A percentile compares a stretch with the other conserved stretches of the same genome.
Evolutionary conservation across 1,140 invertebrate species (phyloP).

Genomic region (Bombus affinis): DNA sequence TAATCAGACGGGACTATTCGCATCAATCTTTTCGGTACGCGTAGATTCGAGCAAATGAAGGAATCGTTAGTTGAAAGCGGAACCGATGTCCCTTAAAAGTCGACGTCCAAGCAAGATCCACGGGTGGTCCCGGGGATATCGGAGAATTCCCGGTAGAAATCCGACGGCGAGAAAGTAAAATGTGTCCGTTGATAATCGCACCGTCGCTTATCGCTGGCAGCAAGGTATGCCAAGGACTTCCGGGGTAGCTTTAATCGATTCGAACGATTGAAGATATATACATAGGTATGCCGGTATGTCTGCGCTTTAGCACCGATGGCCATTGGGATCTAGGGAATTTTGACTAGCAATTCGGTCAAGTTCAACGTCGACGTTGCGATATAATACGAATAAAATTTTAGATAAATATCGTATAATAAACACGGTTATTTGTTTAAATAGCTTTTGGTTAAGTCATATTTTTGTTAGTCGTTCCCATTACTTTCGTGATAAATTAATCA

Average conservation of each 20-base stretch:
- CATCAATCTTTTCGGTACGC: slow-evolving; percentile 55
- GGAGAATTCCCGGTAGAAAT: slow-evolving; percentile 23
- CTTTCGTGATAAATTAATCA: no score
- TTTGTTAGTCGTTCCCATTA: no score
- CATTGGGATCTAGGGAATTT: slow-evolving; percentile 12
- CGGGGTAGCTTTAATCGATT: slow-evolving; percentile 33
- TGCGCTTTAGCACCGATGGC: not conserved
- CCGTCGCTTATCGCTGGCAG: slow-evolving; percentile 43
- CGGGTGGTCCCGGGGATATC: slow-evolving; percentile 21
- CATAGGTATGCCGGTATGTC: not conserved
- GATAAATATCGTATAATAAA: no score
- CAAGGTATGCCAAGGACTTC: slow-evolving; percentile 44
- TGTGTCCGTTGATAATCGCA: slow-evolving; percentile 27
- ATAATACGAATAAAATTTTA: not conserved
- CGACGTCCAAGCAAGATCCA: slow-evolving; percentile 10
- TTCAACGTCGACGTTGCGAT: not conserved
- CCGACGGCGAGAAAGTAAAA: slow-evolving; percentile 26
- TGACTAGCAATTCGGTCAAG: not conserved
- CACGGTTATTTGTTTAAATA: no score
- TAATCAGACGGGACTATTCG: slow-evolving; percentile 64
- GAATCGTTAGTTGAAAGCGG: slow-evolving; percentile 46
- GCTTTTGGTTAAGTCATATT: no score
- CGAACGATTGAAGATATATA: slow-evolving; percentile 18
- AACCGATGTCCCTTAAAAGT: slow-evolving; percentile 13
- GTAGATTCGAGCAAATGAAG: slow-evolving; percentile 40